Evolutionary conservation across 2,888 invertebrate genomes (phyloP), one percentile per base, ranked within the genome.

Genomic region (Elysia crispata): DNA sequence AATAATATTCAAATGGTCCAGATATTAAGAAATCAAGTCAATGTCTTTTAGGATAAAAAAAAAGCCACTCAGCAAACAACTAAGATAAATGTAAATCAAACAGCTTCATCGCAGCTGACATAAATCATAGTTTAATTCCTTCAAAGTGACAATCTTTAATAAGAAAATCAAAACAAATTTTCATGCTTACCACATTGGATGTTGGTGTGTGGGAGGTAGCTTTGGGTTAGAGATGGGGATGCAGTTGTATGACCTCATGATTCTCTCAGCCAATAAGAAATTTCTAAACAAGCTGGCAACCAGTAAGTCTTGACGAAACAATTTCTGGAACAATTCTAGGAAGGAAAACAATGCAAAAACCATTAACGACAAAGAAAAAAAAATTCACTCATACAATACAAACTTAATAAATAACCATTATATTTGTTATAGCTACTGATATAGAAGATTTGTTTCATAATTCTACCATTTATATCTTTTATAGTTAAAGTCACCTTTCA

Each of bases 281-380:
- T 99, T 99, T 64, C 99, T 94, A 93, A 99, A 99, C 79, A 99
- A 94, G 91, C 97, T 97, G 80, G 99, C 99, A n/a, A 99, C 98
- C 77, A 99, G 94, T 86, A 99, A 94, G 93, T 99, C 99, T 92
- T 99, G 98, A 31, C 99, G 95, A 93, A 99, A 99, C 86, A 99
- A 93, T 92, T 96, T 96, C 93, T 99, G 98, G 93, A 99, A 99
- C 87, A 98, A 93, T 87, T 98, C 98, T 92, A 93, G 67, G 28
- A 50, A 70, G 41, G 57, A 15, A 80, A 64, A 54, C 11, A 5
- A 31, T 54, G 18, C 25, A 60, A n/a, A n/a, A n/a, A n/a, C n/a
- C n/a, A n/a, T n/a, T n/a, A n/a, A n/a, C n/a, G n/a, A n/a, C n/a
- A n/a, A n/a, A n/a, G n/a, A n/a, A n/a, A n/a, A 49, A n/a, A n/a